phyloP scores from a whole-genome alignment of 2,888 invertebrate genomes.

The Dryococelus australis region DNA sequence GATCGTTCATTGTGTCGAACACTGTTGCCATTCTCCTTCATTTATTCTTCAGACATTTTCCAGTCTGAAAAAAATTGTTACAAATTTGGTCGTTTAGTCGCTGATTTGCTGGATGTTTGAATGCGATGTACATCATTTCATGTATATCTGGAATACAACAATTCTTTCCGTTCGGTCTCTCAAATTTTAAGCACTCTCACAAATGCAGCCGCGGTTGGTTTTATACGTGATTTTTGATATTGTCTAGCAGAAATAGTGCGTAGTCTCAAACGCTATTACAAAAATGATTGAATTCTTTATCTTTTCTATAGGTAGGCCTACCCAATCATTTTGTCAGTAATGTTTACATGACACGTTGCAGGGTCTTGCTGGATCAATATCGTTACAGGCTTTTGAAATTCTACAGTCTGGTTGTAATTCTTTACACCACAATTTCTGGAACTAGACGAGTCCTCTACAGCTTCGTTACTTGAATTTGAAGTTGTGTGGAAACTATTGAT shows the following conservation, averaged over 20 bases:
- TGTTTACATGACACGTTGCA: neutral
- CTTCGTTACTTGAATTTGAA: neutral
- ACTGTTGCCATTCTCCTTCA: neutral
- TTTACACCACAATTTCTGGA: neutral
- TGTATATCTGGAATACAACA: too few relatives aligned
- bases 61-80: neutral
- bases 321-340: neutral
- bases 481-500: neutral
- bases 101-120: too few relatives aligned
- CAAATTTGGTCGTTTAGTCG: neutral
- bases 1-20: neutral
- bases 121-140: too few relatives aligned
- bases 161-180: too few relatives aligned
- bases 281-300: neutral
- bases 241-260: neutral
- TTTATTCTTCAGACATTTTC: neutral
- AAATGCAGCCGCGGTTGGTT: too few relatives aligned
- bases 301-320: neutral
- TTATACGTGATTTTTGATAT: neutral
- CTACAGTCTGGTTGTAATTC: neutral
- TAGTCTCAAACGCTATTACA: neutral
- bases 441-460: neutral
- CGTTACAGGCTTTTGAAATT: neutral
- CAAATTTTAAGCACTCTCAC: too few relatives aligned
- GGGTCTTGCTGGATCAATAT: conserved; percentile 12